Evolutionary conservation across 2,113 vertebrate species (phyloP).

Genomic region (Uropsilus gracilis): DNA sequence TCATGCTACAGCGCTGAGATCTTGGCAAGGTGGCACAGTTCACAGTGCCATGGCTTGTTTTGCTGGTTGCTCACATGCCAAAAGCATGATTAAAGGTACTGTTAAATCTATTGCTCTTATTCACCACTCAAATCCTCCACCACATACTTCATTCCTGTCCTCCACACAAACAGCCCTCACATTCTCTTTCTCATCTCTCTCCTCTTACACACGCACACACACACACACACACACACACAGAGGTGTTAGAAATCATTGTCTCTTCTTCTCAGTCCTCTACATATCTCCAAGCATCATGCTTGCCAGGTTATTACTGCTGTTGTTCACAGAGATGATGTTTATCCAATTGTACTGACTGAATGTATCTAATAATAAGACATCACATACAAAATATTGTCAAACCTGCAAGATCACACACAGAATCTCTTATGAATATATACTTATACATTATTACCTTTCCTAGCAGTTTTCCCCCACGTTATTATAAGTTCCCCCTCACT

Average conservation of each 20-base stretch:
- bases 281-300: not conserved
- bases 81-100: no score
- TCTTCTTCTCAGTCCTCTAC: not conserved
- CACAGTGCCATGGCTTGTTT: no score
- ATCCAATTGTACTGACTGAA: not conserved
- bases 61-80: no score
- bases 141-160: no score
- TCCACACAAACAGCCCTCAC: no score
- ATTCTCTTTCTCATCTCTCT: no score
- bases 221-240: not conserved
- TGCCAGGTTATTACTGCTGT: not conserved
- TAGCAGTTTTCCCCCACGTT: not conserved
- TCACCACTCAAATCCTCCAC: no score
- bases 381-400: not conserved
- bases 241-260: not conserved
- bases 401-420: not conserved
- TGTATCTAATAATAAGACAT: not conserved
- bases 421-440: not conserved
- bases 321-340: not conserved
- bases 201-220: not conserved
- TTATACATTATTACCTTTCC: not conserved
- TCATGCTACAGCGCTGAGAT: no score
- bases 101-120: no score
- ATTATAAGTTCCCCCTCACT: not conserved
- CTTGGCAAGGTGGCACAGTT: no score